A percentile compares a stretch with the other conserved stretches of the same genome.
These are phyloP conservation scores for Hippasteria phrygiana DNA, from an alignment of 53 echinoderm and acorn worm species.

Conservation along the genomic window DNA sequence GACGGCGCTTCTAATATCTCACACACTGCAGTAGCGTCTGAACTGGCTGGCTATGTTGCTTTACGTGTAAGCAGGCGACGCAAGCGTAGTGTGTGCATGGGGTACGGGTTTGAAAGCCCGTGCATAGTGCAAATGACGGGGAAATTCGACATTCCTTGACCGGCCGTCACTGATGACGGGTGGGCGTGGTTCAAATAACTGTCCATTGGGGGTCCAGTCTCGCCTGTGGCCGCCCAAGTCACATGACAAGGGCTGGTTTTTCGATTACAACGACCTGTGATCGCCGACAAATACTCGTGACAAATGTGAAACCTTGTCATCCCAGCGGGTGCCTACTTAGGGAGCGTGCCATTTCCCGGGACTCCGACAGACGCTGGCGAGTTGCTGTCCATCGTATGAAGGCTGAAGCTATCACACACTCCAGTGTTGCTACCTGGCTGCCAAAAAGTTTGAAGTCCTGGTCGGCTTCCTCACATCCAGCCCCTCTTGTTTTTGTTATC, in stretches of 20 bases:
- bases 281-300: neutral
- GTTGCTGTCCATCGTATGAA: neutral
- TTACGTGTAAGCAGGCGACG: neutral
- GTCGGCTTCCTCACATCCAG: neutral
- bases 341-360: neutral
- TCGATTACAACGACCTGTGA: neutral
- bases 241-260: constrained; percentile 32
- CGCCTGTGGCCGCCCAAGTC: constrained; percentile 22
- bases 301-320: neutral
- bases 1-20: neutral
- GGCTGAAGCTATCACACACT: neutral
- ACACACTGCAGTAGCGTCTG: neutral
- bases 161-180: constrained; percentile 32
- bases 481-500: constrained; percentile 56
- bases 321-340: neutral
- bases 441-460: neutral
- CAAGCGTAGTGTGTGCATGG: neutral
- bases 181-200: neutral
- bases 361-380: neutral
- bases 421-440: neutral
- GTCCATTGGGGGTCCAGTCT: neutral
- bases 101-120: neutral
- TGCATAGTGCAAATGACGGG: neutral
- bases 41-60: neutral
- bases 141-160: neutral